A percentile compares a stretch with the other conserved stretches of the same genome.
Conservation (phyloP, 2,888 invertebrate species). For the Conchocele bisecta region DNA sequence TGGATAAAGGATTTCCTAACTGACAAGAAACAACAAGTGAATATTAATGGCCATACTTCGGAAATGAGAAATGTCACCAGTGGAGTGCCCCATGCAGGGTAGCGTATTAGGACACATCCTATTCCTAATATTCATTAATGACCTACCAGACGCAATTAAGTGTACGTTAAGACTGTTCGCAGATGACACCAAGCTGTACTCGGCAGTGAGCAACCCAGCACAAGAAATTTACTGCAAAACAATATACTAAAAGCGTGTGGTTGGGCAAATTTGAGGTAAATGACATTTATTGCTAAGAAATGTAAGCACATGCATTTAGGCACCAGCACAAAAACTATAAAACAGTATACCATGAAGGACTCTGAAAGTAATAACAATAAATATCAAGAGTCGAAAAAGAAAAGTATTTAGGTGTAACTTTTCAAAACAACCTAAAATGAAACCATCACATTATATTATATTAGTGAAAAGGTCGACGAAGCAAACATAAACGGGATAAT, state of each 20-base stretch:
- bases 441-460: too few species aligned
- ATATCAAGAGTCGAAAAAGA: not conserved
- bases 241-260: constrained; percentile 6
- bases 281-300: constrained; percentile 18
- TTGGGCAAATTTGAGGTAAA: constrained; percentile 9
- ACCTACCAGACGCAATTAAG: not conserved
- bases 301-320: not conserved
- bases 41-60: constrained; percentile 12
- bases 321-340: too few species aligned
- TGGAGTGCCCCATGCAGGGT: constrained; percentile 14
- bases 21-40: constrained; percentile 4
- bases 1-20: constrained; percentile 17
- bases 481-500: constrained; percentile 24
- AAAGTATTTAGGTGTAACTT: constrained; percentile 12
- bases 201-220: not conserved
- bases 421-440: constrained; percentile 16
- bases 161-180: constrained; percentile 1
- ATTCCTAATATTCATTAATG: constrained; percentile 16
- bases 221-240: constrained; percentile 1
- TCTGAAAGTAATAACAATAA: too few species aligned
- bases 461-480: constrained; percentile 7
- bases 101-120: constrained; percentile 14
- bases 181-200: constrained; percentile 8
- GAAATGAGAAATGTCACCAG: constrained; percentile 1
- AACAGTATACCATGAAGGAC: too few species aligned